A percentile compares a stretch with the other conserved stretches of the same genome.
These are phyloP conservation scores for Andrena haemorrhoa DNA, from an alignment of 2,888 invertebrate species.

Conservation along the genomic window DNA sequence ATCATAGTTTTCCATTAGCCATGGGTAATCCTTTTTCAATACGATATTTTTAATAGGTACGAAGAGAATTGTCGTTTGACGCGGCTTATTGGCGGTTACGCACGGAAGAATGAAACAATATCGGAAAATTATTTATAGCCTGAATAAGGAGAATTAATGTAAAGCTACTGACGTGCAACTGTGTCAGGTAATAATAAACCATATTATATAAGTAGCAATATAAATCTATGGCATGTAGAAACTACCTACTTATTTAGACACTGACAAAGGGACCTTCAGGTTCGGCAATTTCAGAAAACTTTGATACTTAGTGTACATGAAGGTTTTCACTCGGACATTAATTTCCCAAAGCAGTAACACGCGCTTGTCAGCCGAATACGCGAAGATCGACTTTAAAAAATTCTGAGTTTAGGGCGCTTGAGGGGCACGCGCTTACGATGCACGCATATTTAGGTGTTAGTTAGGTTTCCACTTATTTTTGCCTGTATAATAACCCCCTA, in stretches of 20 bases:
- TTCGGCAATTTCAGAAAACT: neutral
- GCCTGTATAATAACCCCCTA: too few relatives aligned
- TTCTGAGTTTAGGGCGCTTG: too few relatives aligned
- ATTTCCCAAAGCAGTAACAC: too few relatives aligned
- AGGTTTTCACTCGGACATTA: too few relatives aligned
- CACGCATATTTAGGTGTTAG: too few relatives aligned
- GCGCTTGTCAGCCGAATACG: too few relatives aligned
- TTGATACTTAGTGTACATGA: neutral
- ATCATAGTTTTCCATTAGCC: conserved; percentile 27
- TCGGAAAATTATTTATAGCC: conserved; percentile 72
- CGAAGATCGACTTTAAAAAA: too few relatives aligned
- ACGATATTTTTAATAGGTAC: conserved; percentile 50
- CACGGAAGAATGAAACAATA: conserved; percentile 60
- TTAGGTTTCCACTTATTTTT: too few relatives aligned
- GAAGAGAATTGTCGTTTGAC: conserved; percentile 45
- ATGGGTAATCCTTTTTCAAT: conserved; percentile 29
- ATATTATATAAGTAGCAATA: conserved; percentile 21
- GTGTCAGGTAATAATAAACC: conserved; percentile 56
- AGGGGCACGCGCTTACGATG: too few relatives aligned
- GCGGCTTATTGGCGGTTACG: conserved; percentile 30
- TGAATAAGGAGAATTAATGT: conserved; percentile 58
- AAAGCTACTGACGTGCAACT: conserved; percentile 53
- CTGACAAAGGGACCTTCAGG: neutral
- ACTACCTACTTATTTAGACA: neutral
- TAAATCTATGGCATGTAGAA: neutral